These are phyloP conservation scores for Bombycilla garrulus DNA, from an alignment of 2,113 vertebrate genomes.

Conservation along the genomic window DNA sequence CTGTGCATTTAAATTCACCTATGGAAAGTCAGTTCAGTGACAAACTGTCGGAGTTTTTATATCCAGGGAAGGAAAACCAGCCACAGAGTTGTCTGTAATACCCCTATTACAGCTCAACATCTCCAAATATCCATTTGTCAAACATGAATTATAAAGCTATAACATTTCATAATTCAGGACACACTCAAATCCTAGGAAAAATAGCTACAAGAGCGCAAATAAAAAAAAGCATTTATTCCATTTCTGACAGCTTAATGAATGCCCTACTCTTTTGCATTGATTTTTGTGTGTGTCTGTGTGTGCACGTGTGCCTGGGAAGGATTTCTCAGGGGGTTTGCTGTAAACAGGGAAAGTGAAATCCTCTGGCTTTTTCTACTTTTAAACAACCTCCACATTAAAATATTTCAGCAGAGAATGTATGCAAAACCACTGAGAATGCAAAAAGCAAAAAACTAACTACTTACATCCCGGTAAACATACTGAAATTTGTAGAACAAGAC, in stretches of 20 bases:
- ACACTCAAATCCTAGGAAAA: conserved; percentile 42
- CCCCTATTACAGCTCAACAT: background rate
- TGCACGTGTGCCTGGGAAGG: background rate
- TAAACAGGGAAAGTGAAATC: conserved; percentile 17
- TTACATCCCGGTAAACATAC: background rate
- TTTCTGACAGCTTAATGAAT: conserved; percentile 71
- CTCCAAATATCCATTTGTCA: conserved; percentile 57
- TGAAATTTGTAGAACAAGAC: background rate
- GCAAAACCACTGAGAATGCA: background rate
- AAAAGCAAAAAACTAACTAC: background rate
- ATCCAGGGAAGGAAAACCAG: background rate
- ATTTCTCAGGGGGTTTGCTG: conserved; percentile 53
- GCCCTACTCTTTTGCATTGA: conserved; percentile 65
- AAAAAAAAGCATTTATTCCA: conserved; percentile 45
- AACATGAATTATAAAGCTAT: conserved; percentile 57
- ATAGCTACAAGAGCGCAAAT: conserved; percentile 50
- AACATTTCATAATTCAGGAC: conserved; percentile 57
- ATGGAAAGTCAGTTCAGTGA: background rate
- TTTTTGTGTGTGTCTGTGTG: conserved; percentile 2
- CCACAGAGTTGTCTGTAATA: conserved; percentile 1
- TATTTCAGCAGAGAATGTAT: background rate
- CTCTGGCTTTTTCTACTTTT: background rate
- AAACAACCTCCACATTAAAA: background rate
- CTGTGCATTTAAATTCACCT: background rate
- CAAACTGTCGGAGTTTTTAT: conserved; percentile 24